phyloP scores from a whole-genome alignment of 2,888 invertebrate genomes.

The Mycalesis mineus region DNA sequence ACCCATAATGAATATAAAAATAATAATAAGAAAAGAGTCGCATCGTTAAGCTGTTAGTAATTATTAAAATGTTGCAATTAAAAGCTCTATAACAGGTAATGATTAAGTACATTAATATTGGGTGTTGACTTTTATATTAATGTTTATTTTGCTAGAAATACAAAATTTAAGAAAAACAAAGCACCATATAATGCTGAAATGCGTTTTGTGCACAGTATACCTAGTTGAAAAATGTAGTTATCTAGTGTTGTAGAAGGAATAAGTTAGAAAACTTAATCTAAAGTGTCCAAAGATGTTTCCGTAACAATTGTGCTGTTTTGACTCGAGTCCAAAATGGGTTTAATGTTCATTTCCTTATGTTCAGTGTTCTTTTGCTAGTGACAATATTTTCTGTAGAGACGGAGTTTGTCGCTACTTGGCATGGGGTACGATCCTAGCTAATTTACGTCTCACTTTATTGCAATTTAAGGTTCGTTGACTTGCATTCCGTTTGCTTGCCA shows the following conservation, averaged over 20 bases:
- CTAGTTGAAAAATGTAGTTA: not conserved
- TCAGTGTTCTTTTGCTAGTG: not conserved
- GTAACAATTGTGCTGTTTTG: not conserved
- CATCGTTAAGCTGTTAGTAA: too few species aligned
- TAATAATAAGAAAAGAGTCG: too few species aligned
- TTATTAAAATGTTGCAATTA: too few species aligned
- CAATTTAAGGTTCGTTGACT: constrained; percentile 50
- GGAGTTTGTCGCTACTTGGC: constrained; percentile 47
- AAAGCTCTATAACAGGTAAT: too few species aligned
- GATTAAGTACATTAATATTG: too few species aligned
- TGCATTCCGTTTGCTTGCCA: constrained; percentile 49
- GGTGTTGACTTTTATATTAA: too few species aligned
- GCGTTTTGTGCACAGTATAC: too few species aligned
- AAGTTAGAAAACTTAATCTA: not conserved
- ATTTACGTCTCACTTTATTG: constrained; percentile 60
- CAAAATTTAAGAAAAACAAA: too few species aligned
- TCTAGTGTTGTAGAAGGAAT: not conserved
- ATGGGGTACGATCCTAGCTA: constrained; percentile 46
- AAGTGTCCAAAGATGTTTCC: not conserved
- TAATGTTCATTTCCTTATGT: not conserved
- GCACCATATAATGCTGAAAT: too few species aligned
- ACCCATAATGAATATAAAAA: too few species aligned
- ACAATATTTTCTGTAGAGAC: constrained; percentile 20
- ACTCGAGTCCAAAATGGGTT: constrained; percentile 5
- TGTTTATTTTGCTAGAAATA: too few species aligned